Conservation (phyloP, 1,140 invertebrate species). For the Drosophila insularis region DNA sequence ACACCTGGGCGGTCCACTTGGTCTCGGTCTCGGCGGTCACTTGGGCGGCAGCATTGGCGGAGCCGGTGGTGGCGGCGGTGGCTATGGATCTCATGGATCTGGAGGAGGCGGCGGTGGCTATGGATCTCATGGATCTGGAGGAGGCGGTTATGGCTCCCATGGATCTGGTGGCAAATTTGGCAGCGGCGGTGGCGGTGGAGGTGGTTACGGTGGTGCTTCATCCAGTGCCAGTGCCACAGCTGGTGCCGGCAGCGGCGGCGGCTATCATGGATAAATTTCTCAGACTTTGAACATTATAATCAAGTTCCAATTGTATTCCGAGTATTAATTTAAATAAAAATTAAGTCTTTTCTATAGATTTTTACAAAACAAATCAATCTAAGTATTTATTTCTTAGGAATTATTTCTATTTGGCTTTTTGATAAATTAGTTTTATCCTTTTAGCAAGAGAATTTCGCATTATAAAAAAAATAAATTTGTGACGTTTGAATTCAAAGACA, state of each 20-base stretch:
- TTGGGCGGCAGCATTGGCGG: slow-evolving; percentile 16
- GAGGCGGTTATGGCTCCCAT: neutral
- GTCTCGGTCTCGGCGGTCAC: slow-evolving; percentile 14
- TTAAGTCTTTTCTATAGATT: slow-evolving; percentile 3
- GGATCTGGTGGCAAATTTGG: slow-evolving; percentile 14
- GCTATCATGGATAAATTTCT: slow-evolving; percentile 45
- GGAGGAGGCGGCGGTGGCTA: slow-evolving; percentile 44
- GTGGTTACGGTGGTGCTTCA: slow-evolving; percentile 32
- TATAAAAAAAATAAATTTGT: no score
- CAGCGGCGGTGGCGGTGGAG: slow-evolving; percentile 27
- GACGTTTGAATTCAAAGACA: no score
- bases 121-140: slow-evolving; percentile 20
- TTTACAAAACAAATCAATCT: slow-evolving; percentile 1
- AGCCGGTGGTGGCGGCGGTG: slow-evolving; percentile 7
- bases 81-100: slow-evolving; percentile 10
- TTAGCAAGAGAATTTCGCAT: no score
- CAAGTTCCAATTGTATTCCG: slow-evolving; percentile 1
- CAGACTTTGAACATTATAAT: neutral
- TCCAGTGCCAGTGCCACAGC: slow-evolving; percentile 34
- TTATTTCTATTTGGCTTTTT: neutral
- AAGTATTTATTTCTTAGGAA: neutral
- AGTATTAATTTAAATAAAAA: slow-evolving; percentile 11
- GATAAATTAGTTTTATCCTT: no score
- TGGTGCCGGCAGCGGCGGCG: slow-evolving; percentile 18
- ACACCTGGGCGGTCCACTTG: neutral